Evolutionary conservation across 2,797 vertebrate genomes (phyloP).

Genomic region (Phoeniculus purpureus): DNA sequence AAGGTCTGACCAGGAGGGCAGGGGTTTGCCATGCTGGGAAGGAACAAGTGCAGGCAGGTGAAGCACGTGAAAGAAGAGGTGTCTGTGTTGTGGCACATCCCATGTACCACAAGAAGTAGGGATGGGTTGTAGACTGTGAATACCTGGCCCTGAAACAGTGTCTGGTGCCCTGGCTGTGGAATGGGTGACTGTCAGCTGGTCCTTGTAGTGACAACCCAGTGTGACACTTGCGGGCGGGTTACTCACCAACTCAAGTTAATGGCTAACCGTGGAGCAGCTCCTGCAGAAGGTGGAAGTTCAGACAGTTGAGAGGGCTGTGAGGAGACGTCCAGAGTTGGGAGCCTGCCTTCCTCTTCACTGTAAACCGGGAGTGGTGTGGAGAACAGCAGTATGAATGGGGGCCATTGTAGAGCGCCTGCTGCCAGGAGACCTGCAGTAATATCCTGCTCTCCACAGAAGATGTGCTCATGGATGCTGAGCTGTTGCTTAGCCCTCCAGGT

Average conservation of each 20-base stretch:
- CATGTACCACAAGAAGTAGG: not conserved
- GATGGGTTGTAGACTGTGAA: not conserved
- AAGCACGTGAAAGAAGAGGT: not conserved
- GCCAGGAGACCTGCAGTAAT: not conserved
- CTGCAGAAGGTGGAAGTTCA: conserved; percentile 76
- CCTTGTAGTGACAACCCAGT: not conserved
- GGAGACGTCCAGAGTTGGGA: not conserved
- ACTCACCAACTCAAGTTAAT: conserved; percentile 66
- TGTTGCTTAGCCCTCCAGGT: conserved; percentile 81
- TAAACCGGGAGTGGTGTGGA: not conserved
- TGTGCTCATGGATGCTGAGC: conserved; percentile 72
- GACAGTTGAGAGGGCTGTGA: not conserved
- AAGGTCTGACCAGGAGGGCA: not conserved
- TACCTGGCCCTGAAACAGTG: not conserved
- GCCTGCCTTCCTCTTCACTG: accelerated
- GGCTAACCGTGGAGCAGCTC: conserved; percentile 33
- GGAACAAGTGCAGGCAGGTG: not conserved
- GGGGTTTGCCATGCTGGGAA: not conserved
- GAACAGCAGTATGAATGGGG: conserved; percentile 37
- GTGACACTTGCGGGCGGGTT: conserved; percentile 26
- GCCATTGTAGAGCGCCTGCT: not conserved
- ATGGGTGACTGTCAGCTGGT: not conserved
- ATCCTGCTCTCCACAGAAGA: not conserved
- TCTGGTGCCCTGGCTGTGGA: not conserved
- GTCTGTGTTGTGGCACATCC: not conserved